phyloP scores from a whole-genome alignment of 2,888 invertebrate species.

The Linyphia triangularis region DNA sequence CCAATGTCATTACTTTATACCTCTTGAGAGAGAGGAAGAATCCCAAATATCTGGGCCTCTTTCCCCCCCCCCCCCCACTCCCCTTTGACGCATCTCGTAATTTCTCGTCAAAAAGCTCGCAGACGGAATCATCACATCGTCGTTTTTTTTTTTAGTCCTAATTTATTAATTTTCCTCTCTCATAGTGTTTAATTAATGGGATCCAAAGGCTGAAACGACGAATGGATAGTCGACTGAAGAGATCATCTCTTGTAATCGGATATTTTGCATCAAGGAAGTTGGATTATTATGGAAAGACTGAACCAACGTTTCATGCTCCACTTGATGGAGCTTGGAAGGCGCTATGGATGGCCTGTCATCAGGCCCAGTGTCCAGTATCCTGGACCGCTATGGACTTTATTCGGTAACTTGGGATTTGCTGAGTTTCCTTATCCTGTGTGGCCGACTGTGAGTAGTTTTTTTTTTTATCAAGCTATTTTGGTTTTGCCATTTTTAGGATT shows the following conservation, averaged over 20 bases:
- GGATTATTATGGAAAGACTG: background rate
- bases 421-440: background rate
- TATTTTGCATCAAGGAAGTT: no score
- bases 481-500: no score
- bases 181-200: background rate
- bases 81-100: background rate
- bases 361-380: background rate
- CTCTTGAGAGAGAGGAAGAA: background rate
- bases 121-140: background rate
- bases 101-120: background rate
- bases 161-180: background rate
- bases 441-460: background rate
- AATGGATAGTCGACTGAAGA: no score
- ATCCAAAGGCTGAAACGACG: background rate
- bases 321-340: slow-evolving; percentile 1
- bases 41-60: background rate
- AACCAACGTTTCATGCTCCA: slow-evolving; percentile 24
- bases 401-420: background rate
- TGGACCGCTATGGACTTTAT: slow-evolving; percentile 1
- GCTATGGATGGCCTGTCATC: background rate
- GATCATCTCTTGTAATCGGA: no score
- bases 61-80: background rate
- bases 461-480: no score
- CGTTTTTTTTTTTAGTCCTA: no score
- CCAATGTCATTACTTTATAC: no score